These are phyloP conservation scores for Dryobota labecula DNA, from an alignment of 2,888 invertebrate genomes.

Conservation along the genomic window DNA sequence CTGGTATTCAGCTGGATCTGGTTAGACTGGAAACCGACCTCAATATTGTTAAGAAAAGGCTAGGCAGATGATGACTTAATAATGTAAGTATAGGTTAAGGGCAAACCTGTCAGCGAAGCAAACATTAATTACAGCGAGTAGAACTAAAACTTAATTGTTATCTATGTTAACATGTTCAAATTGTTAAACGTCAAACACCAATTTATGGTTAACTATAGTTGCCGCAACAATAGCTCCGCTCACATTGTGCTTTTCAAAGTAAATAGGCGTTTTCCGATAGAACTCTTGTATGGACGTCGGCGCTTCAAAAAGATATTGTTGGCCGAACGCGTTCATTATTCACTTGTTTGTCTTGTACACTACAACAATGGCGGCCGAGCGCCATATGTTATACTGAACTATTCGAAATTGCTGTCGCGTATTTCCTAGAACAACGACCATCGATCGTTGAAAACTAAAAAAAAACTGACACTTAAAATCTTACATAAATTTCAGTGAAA, in stretches of 20 bases:
- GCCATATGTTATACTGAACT: constrained; percentile 58
- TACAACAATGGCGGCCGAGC: constrained; percentile 51
- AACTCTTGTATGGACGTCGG: constrained; percentile 36
- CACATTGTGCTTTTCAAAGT: constrained; percentile 48
- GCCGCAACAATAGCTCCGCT: constrained; percentile 40
- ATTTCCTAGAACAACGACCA: constrained; percentile 53
- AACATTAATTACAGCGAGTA: constrained; percentile 33
- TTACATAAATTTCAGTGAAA: constrained; percentile 33
- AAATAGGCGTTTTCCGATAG: constrained; percentile 55
- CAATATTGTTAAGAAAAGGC: too few relatives aligned
- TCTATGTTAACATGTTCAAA: constrained; percentile 37
- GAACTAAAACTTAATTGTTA: constrained; percentile 48
- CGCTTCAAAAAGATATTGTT: constrained; percentile 58
- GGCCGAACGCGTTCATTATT: constrained; percentile 57
- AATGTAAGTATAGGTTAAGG: constrained; percentile 1
- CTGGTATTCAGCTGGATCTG: too few relatives aligned
- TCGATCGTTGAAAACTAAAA: constrained; percentile 50
- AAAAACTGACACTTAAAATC: constrained; percentile 39
- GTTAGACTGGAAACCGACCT: too few relatives aligned
- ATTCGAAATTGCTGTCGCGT: constrained; percentile 51
- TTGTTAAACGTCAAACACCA: constrained; percentile 44
- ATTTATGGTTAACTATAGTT: constrained; percentile 31
- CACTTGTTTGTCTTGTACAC: constrained; percentile 63
- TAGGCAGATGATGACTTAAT: too few relatives aligned
- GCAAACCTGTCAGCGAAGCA: constrained; percentile 35